phyloP scores from a whole-genome alignment of 1,140 invertebrate genomes.

The Drosophila prosaltans region DNA sequence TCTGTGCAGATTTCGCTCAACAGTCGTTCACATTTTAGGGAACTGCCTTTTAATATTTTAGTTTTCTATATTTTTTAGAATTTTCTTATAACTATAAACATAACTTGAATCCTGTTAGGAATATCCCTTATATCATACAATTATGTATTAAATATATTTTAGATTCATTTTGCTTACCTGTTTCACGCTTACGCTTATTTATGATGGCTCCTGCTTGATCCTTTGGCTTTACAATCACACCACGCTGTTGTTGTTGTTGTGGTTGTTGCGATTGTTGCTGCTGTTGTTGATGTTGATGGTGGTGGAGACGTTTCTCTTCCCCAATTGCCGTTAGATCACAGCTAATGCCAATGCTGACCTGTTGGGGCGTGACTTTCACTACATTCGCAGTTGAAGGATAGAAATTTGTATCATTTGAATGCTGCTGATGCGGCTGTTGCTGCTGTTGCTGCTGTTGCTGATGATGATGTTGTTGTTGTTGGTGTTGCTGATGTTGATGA shows the following conservation, averaged over 20 bases:
- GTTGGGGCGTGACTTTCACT: constrained; percentile 42
- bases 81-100: too few species aligned
- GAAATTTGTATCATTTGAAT: constrained; percentile 18
- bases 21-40: too few species aligned
- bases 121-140: too few species aligned
- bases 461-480: background rate
- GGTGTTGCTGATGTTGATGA: constrained; percentile 3
- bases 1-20: too few species aligned
- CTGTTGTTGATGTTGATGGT: constrained; percentile 16
- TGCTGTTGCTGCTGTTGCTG: constrained; percentile 23
- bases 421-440: background rate
- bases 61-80: too few species aligned
- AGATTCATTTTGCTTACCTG: constrained; percentile 44
- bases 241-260: constrained; percentile 46
- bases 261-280: constrained; percentile 25
- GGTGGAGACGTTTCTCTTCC: constrained; percentile 23
- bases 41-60: too few species aligned
- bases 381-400: constrained; percentile 31
- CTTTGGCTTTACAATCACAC: constrained; percentile 39
- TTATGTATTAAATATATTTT: too few species aligned
- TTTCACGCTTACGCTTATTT: constrained; percentile 71
- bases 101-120: too few species aligned
- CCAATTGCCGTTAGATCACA: constrained; percentile 59
- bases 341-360: constrained; percentile 51
- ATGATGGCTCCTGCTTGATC: constrained; percentile 24